Conservation (phyloP, 2,797 vertebrate genomes). For the Spinus olivaceus region DNA sequence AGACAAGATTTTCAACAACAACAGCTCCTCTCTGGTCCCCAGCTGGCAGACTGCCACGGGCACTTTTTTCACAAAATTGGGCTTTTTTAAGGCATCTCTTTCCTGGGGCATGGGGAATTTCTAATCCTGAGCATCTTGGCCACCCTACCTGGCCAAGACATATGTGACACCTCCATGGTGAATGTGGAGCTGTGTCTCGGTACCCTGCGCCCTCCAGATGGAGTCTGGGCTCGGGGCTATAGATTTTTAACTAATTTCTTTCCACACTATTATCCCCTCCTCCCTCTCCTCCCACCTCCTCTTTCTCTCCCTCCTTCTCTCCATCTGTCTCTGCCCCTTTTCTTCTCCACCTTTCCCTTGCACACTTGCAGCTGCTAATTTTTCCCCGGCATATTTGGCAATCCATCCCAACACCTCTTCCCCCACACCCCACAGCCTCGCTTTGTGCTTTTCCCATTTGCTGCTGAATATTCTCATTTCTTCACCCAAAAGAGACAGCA, state of each 20-base stretch:
- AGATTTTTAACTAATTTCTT: constrained; percentile 29
- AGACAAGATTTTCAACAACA: background rate
- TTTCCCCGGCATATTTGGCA: constrained; percentile 62
- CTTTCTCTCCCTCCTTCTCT: constrained; percentile 72
- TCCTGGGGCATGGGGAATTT: background rate
- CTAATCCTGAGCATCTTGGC: background rate
- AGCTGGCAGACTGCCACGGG: background rate
- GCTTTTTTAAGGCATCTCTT: background rate
- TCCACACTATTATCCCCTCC: constrained; percentile 9
- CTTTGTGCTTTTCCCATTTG: background rate
- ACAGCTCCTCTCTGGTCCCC: background rate
- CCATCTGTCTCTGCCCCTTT: constrained; percentile 63
- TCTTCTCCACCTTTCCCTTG: constrained; percentile 58
- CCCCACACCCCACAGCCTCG: constrained; percentile 3
- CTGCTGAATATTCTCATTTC: background rate
- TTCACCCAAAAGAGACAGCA: background rate
- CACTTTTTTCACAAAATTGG: background rate
- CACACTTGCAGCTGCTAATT: constrained; percentile 72
- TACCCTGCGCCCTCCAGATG: background rate
- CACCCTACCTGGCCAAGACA: background rate
- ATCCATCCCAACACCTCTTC: constrained; percentile 64
- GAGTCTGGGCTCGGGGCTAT: constrained; percentile 10
- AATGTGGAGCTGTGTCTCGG: background rate
- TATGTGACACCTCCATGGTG: background rate
- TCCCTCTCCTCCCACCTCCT: constrained; percentile 53